These are phyloP conservation scores for Lymantria monacha DNA, from an alignment of 2,888 invertebrate genomes.

Conservation along the genomic window DNA sequence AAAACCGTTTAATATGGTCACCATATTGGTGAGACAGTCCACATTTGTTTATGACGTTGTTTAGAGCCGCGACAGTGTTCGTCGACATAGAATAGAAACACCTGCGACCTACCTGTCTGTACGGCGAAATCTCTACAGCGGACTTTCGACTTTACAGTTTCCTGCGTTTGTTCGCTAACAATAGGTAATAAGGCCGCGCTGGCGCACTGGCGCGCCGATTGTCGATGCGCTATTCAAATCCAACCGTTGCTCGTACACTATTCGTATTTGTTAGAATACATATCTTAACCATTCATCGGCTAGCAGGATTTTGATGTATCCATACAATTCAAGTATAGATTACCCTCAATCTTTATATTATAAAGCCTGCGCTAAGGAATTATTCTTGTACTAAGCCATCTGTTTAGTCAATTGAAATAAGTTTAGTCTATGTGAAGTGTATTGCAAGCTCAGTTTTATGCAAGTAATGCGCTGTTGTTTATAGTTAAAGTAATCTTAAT, in stretches of 20 bases:
- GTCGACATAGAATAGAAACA: conserved; percentile 53
- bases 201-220: conserved; percentile 54
- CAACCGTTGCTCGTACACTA: conserved; percentile 45
- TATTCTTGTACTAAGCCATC: too few relatives aligned
- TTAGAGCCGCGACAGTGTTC: conserved; percentile 45
- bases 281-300: conserved; percentile 51
- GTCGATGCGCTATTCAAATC: conserved; percentile 65
- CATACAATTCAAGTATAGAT: conserved; percentile 18
- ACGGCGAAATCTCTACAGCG: conserved; percentile 69
- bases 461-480: too few relatives aligned
- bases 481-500: too few relatives aligned
- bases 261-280: conserved; percentile 38
- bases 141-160: conserved; percentile 78
- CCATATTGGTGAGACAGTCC: conserved; percentile 6
- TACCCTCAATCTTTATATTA: too few relatives aligned
- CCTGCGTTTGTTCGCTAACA: conserved; percentile 78
- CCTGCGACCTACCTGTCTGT: conserved; percentile 77
- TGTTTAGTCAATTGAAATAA: too few relatives aligned
- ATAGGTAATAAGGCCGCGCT: conserved; percentile 68
- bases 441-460: too few relatives aligned
- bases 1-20: too few relatives aligned
- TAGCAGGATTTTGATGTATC: conserved; percentile 24
- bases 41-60: conserved; percentile 63
- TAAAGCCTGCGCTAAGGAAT: too few relatives aligned
- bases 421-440: too few relatives aligned